A percentile compares a stretch with the other conserved stretches of the same genome.
These are phyloP conservation scores for Calidris pugnax DNA, from an alignment of 2,113 vertebrate species.

Conservation along the genomic window DNA sequence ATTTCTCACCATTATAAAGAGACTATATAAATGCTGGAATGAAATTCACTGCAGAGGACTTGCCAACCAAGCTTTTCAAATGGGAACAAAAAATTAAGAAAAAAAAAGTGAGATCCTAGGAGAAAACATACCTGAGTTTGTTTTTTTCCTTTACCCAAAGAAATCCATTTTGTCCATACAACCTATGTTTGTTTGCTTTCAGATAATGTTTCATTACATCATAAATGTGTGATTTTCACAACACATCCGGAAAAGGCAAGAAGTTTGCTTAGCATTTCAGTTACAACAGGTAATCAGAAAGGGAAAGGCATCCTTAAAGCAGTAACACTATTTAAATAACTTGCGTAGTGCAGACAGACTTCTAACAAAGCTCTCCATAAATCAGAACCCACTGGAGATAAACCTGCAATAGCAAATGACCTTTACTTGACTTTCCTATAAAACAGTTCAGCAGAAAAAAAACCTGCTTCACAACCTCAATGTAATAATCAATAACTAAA, in stretches of 20 bases:
- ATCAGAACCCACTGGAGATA: background rate
- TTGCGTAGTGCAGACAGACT: background rate
- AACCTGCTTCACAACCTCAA: background rate
- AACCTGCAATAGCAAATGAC: background rate
- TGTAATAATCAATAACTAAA: background rate
- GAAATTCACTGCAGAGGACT: background rate
- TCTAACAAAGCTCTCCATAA: background rate
- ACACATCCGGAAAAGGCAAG: background rate
- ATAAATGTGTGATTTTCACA: background rate
- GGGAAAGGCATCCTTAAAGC: background rate
- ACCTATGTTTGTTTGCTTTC: background rate
- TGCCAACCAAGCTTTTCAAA: background rate
- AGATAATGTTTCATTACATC: background rate
- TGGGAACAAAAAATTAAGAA: background rate
- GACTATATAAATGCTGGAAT: background rate
- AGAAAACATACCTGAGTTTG: background rate
- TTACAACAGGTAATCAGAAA: constrained; percentile 19
- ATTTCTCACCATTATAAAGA: background rate
- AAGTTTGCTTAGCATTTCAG: background rate
- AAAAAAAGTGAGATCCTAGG: background rate
- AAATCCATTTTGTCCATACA: background rate
- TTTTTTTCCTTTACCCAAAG: background rate
- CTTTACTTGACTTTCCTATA: background rate
- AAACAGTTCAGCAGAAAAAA: background rate
- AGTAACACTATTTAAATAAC: background rate